Evolutionary conservation across 2,888 invertebrate genomes (phyloP).

Genomic region (Agrypnus murinus): DNA sequence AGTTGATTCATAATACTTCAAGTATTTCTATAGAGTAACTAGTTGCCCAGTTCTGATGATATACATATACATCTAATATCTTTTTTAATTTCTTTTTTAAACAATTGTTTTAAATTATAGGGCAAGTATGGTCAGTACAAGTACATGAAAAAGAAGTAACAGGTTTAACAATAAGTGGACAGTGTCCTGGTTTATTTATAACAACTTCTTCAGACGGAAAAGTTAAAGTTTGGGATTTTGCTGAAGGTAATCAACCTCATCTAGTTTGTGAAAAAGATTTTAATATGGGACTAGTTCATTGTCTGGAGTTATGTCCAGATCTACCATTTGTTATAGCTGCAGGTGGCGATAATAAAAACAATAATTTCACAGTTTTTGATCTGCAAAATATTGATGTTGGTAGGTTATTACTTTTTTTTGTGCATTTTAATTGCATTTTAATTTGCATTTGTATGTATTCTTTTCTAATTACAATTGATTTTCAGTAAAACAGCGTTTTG

Average conservation of each 20-base stretch:
- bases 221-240: slow-evolving; percentile 90
- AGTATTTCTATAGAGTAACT: too few relatives aligned
- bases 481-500: slow-evolving; percentile 73
- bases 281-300: slow-evolving; percentile 83
- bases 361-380: slow-evolving; percentile 82
- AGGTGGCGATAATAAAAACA: slow-evolving; percentile 89
- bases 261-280: slow-evolving; percentile 74
- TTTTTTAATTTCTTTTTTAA: too few relatives aligned
- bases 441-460: too few relatives aligned
- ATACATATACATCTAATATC: too few relatives aligned
- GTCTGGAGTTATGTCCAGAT: slow-evolving; percentile 86
- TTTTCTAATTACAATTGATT: slow-evolving; percentile 48
- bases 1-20: too few relatives aligned
- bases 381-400: slow-evolving; percentile 76
- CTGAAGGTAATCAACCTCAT: slow-evolving; percentile 65
- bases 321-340: slow-evolving; percentile 86
- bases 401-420: slow-evolving; percentile 62
- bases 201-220: slow-evolving; percentile 87
- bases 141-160: slow-evolving; percentile 92
- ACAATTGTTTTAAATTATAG: slow-evolving; percentile 54
- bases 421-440: too few relatives aligned
- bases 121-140: slow-evolving; percentile 64
- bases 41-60: too few relatives aligned
- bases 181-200: slow-evolving; percentile 84
- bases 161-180: slow-evolving; percentile 83